Conservation (phyloP, 2,797 vertebrate genomes). For the Muscicapa comitata region DNA sequence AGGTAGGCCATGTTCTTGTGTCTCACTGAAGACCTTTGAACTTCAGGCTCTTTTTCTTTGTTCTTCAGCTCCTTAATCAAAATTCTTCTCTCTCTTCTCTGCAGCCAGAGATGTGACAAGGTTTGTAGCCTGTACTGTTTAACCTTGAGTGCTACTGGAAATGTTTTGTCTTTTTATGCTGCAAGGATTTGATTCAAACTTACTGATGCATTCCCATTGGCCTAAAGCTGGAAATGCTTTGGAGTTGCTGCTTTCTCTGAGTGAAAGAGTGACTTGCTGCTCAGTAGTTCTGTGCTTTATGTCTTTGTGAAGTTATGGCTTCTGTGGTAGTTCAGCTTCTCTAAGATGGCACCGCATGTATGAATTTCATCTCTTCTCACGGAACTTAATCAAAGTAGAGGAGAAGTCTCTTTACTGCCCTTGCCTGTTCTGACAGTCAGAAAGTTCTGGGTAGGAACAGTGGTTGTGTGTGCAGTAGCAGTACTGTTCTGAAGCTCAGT, state of each 20-base stretch:
- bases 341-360: background rate
- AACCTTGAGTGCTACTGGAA: no score
- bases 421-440: background rate
- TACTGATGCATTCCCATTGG: background rate
- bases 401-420: background rate
- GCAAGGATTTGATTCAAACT: background rate
- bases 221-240: background rate
- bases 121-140: no score
- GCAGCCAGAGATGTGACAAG: no score
- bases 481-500: background rate
- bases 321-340: background rate
- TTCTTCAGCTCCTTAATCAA: no score
- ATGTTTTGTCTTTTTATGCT: no score
- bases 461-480: background rate
- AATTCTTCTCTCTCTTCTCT: no score
- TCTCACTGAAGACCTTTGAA: no score
- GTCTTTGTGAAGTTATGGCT: background rate
- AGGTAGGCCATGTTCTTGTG: no score
- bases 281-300: background rate
- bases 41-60: no score
- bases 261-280: background rate
- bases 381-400: background rate
- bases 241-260: background rate
- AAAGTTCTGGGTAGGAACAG: background rate
- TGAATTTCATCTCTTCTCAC: background rate